A percentile compares a stretch with the other conserved stretches of the same genome.
Conservation (phyloP, 2,797 vertebrate genomes). For the Chelon auratus region DNA sequence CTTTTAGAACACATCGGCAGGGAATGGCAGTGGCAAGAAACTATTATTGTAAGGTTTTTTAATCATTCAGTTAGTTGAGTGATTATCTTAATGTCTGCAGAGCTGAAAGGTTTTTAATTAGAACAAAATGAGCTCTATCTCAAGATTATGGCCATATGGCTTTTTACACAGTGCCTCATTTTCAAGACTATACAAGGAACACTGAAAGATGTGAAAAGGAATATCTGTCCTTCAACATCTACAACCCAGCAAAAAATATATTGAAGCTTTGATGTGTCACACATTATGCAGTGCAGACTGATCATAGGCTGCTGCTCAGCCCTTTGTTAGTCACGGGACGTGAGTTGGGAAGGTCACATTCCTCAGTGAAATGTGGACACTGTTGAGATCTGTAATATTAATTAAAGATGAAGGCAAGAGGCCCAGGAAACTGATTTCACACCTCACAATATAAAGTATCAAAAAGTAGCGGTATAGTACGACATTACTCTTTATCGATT, state of each 20-base stretch:
- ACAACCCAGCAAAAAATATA: slow-evolving; percentile 38
- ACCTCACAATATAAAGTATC: too few relatives aligned
- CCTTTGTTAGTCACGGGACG: slow-evolving; percentile 42
- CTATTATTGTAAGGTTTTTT: not conserved
- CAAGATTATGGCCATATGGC: slow-evolving; percentile 11
- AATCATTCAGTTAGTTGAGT: slow-evolving; percentile 10
- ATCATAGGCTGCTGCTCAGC: slow-evolving; percentile 42
- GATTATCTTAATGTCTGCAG: slow-evolving; percentile 8
- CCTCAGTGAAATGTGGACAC: slow-evolving; percentile 38
- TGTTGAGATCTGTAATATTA: slow-evolving; percentile 26
- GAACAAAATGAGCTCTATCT: slow-evolving; percentile 4
- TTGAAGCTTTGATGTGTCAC: slow-evolving; percentile 49
- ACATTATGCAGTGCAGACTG: slow-evolving; percentile 50
- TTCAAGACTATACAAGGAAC: slow-evolving; percentile 11
- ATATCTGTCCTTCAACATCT: slow-evolving; percentile 50
- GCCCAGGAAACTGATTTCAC: not conserved
- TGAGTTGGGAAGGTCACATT: slow-evolving; percentile 64
- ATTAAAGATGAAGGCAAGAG: slow-evolving; percentile 11
- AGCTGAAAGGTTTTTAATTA: slow-evolving; percentile 25
- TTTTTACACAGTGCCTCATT: slow-evolving; percentile 13
- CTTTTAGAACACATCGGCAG: not conserved
- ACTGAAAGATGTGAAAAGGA: slow-evolving; percentile 15
- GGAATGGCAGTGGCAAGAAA: slow-evolving; percentile 2
- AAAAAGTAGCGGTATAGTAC: not conserved
- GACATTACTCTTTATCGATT: not conserved